Base-by-base conservation (phyloP, 2,113 vertebrate genomes). In the Stegastes partitus region DNA sequence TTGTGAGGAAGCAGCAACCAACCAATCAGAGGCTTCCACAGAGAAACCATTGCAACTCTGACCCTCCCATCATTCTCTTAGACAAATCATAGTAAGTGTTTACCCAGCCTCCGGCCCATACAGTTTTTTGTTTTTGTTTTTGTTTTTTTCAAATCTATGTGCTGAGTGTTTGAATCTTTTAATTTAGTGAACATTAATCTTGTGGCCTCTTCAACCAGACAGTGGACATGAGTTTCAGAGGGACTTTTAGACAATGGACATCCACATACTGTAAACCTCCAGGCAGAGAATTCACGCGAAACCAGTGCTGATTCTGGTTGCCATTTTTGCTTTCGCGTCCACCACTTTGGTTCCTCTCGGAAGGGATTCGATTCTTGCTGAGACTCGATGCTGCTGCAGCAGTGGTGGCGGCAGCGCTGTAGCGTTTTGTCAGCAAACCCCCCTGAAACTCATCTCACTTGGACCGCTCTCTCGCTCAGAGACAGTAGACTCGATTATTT, bases 401-500 rank as follows among this genome's bases (percentile, higher is more conserved):
- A 1, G 59, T 25, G 6, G 44, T 26, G 12, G 28, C 14, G 5
- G 62, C 58, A 22, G 71, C 47, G 28, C 66, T 64, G 72, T 68
- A 80, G 73, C 77, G 42, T 81, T 77, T 66, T 28, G 72, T 70
- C 87, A 77, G 77, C 73, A 81, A 74, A 51, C 31, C 76, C 55
- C 59, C 22, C 73, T 85, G 86, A 91, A 91, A 88, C 89, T 87
- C 66, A 88, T 87, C 76, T 86, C 86, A 83, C 70, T 78, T 63
- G 69, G 86, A 87, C 66, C 59, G 80, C 85, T 89, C 77, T 87
- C 76, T 84, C 31, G 11, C 77, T 78, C 45, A 59, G 71, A 87
- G 89, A 87, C 82, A 42, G 87, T 76, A 91, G 94, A 93, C 86
- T 88, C 84, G 79, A n/a, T n/a, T n/a, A n/a, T n/a, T n/a, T n/a